A percentile compares a stretch with the other conserved stretches of the same genome.
Conservation (phyloP, 2,113 vertebrate genomes). For the Neopipo cinnamomea region DNA sequence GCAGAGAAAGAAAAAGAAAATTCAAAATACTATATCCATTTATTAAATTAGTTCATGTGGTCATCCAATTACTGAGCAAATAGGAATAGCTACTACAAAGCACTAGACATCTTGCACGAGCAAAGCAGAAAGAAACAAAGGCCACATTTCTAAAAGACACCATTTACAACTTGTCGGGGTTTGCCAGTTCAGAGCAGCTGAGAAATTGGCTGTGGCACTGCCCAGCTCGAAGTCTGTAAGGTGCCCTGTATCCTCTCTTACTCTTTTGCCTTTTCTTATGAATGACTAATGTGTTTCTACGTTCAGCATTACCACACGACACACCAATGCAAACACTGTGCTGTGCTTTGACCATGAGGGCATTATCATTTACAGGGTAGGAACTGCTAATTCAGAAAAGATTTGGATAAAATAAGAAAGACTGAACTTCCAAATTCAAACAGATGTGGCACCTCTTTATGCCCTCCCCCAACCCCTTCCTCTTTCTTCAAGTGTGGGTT, state of each 20-base stretch:
- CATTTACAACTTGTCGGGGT: not conserved
- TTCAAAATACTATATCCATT: conserved; percentile 23
- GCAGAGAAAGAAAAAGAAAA: conserved; percentile 5
- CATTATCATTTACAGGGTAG: not conserved
- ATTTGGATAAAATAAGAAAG: not conserved
- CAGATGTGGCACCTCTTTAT: not conserved
- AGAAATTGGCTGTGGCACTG: not conserved
- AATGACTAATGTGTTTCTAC: not conserved
- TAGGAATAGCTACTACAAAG: not conserved
- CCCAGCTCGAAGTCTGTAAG: not conserved
- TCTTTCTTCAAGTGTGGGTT: not conserved
- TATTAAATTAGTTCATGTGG: conserved; percentile 27
- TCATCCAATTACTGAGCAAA: conserved; percentile 22
- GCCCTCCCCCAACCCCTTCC: not conserved
- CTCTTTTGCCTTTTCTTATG: not conserved
- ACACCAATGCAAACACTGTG: not conserved
- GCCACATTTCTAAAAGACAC: not conserved
- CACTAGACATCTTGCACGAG: not conserved
- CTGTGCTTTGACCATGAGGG: not conserved
- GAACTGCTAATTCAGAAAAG: not conserved
- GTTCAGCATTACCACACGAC: not conserved
- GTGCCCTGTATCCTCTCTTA: not conserved
- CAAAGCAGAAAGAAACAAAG: not conserved
- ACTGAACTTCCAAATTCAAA: not conserved
- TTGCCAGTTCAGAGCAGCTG: not conserved